Conservation (phyloP, 2,888 invertebrate species). For the Creontiades dilutus region DNA sequence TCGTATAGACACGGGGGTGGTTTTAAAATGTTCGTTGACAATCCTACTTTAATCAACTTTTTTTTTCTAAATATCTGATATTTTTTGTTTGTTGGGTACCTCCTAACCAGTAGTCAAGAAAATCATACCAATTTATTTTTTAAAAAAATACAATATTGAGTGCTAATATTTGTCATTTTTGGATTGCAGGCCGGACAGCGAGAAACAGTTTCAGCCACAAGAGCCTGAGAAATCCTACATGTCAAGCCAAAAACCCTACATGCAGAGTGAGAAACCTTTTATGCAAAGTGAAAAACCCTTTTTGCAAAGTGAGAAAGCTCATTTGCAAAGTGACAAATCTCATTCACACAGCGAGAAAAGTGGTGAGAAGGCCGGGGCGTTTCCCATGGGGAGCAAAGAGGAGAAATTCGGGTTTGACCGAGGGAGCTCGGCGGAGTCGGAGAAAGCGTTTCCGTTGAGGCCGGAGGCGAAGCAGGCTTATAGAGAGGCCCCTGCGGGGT, state of each 20-base stretch:
- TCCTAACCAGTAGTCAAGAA: too few species aligned
- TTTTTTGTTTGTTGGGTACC: too few species aligned
- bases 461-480: constrained; percentile 38
- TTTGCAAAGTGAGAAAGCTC: constrained; percentile 22
- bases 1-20: too few species aligned
- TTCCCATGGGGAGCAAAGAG: neutral
- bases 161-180: neutral
- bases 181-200: constrained; percentile 50
- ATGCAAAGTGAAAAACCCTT: constrained; percentile 47
- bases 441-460: constrained; percentile 53
- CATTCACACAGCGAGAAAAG: neutral
- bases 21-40: too few species aligned
- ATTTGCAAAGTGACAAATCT: neutral
- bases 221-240: constrained; percentile 58
- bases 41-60: too few species aligned
- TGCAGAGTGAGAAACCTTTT: constrained; percentile 65
- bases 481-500: neutral
- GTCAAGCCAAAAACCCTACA: constrained; percentile 47
- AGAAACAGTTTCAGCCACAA: constrained; percentile 58
- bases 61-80: too few species aligned
- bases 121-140: too few species aligned
- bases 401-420: constrained; percentile 20
- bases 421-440: neutral
- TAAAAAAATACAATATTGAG: too few species aligned
- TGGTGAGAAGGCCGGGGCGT: neutral